Evolutionary conservation across 1,140 invertebrate genomes (phyloP), one percentile per base, ranked within the genome.

Genomic region (Drosophila sucinea): DNA sequence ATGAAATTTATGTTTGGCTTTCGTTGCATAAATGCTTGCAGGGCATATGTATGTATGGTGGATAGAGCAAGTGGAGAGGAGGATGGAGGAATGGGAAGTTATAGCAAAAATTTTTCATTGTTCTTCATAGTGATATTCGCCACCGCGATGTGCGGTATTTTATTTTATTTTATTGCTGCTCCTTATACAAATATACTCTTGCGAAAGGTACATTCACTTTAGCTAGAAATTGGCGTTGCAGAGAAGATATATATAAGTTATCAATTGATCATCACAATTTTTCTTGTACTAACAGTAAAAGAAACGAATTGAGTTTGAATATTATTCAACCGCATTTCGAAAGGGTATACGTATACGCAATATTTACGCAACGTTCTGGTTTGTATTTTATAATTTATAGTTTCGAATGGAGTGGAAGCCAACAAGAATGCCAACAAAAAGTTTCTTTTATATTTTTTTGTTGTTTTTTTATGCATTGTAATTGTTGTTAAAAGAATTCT

Each of bases 1-100:
- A 86, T 83, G 83, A 78, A 86, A 86, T 85, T 85, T 87, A 68
- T 68, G 65, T 69, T 78, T 17, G 58, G 54, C 23, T 51, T 51
- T 51, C 44, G 44, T 51, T 25, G 44, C 25, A 51, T 10, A 51
- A 51, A 51, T 25, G 23, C 7, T 51, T 51, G 44, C 17, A 25
- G 44, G 44, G 44, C 17, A 47, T 0, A 23, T 8, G 17, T 7
- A 23, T 8, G 17, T 7, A 1, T 6, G 17, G 44, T 23, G 4
- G 44, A 23, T 4, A 5, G 44, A 7, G 44, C 25, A 17, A n/a
- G 35, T 4, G 33, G 33, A 0, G 6, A 4, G 1, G 35, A 11
- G 44, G 17, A 7, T 25, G 38, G 38, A 11, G 1, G 11, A 3
- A 11, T 47, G 35, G 35, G 10, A 3, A 57, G 60, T 33, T 64